These are phyloP conservation scores for Neocrepidodera transversa DNA, from an alignment of 2,888 invertebrate genomes.

Conservation along the genomic window DNA sequence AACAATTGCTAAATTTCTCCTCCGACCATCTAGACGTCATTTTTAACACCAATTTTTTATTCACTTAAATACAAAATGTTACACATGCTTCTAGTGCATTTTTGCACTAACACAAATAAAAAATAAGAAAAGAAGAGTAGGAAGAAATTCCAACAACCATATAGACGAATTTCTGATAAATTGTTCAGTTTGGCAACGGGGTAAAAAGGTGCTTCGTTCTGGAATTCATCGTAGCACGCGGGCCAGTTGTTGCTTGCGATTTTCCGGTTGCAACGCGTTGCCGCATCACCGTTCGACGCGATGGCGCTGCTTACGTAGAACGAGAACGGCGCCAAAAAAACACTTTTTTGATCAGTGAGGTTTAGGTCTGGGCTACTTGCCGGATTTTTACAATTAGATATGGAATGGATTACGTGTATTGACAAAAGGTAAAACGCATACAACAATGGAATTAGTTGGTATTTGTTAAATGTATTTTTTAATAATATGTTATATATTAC, in stretches of 20 bases:
- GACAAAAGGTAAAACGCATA: slow-evolving; percentile 42
- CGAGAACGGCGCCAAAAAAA: background rate
- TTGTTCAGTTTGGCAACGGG: background rate
- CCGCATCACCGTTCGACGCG: background rate
- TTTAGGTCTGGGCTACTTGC: background rate
- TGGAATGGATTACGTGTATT: slow-evolving; percentile 48
- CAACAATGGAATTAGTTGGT: no score
- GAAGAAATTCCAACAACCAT: no score
- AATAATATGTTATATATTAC: no score
- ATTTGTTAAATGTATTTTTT: no score
- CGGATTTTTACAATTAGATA: slow-evolving; percentile 21
- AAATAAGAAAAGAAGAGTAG: no score
- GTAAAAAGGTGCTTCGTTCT: background rate
- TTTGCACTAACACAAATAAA: no score
- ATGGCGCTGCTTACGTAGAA: background rate
- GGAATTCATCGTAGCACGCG: background rate
- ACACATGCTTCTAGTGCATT: no score
- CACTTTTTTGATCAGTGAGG: background rate
- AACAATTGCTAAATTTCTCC: no score
- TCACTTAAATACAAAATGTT: no score
- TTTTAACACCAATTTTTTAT: no score
- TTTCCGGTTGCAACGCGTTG: background rate
- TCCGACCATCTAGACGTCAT: no score
- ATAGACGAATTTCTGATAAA: background rate
- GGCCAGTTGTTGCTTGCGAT: background rate